Conservation (phyloP, 92 coral and sea anemone genomes). For the Scolanthus callimorphus region DNA sequence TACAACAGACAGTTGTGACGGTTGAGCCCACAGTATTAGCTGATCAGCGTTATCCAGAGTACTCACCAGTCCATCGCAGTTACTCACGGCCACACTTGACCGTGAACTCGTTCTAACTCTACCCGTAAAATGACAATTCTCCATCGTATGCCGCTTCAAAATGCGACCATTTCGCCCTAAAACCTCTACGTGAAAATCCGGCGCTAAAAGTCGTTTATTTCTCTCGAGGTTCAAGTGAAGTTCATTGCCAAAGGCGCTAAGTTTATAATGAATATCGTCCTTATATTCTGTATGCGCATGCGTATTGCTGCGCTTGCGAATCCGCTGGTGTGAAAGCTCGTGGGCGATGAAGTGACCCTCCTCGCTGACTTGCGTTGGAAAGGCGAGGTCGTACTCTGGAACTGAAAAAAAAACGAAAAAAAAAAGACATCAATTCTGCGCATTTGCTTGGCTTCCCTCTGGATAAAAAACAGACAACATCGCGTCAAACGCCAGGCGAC, state of each 20-base stretch:
- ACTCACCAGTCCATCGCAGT: slow-evolving; percentile 90
- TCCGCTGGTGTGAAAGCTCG: slow-evolving; percentile 72
- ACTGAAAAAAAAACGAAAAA: slow-evolving; percentile 33
- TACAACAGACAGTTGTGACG: too few species aligned
- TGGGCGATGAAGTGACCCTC: slow-evolving; percentile 76
- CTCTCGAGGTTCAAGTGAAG: slow-evolving; percentile 76
- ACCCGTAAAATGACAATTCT: slow-evolving; percentile 90
- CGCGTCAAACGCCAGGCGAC: too few species aligned
- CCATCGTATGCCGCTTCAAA: slow-evolving; percentile 75
- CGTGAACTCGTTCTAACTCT: slow-evolving; percentile 53
- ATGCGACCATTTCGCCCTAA: slow-evolving; percentile 76
- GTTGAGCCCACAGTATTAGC: too few species aligned
- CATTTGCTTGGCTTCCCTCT: too few species aligned
- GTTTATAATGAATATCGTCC: slow-evolving; percentile 75
- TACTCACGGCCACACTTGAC: slow-evolving; percentile 85
- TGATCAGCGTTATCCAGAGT: too few species aligned
- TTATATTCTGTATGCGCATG: slow-evolving; percentile 5
- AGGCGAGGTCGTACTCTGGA: slow-evolving; percentile 84
- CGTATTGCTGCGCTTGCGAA: slow-evolving; percentile 69
- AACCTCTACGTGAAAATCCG: slow-evolving; percentile 80
- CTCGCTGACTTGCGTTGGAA: slow-evolving; percentile 73
- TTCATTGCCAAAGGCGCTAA: slow-evolving; percentile 80
- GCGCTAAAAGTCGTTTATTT: slow-evolving; percentile 78
- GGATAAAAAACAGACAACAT: too few species aligned
- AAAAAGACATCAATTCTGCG: neutral